Evolutionary conservation across 2,888 invertebrate genomes (phyloP).

Genomic region (Drosophila kanekoi): DNA sequence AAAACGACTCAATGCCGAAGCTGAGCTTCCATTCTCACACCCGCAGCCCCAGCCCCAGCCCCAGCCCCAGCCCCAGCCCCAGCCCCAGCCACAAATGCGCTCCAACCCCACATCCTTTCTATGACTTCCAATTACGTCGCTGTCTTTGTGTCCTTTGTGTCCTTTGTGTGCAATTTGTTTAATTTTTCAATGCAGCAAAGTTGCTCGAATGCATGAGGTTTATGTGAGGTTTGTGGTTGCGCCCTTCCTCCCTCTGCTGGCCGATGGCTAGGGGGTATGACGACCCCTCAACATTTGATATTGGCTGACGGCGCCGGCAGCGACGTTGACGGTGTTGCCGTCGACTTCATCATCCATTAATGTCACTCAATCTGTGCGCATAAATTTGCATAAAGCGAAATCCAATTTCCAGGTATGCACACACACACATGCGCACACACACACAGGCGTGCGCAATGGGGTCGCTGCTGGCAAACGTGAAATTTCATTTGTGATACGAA

Average conservation of each 20-base stretch:
- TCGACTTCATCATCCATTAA: constrained; percentile 77
- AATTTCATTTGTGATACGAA: constrained; percentile 40
- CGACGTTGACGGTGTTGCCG: constrained; percentile 30
- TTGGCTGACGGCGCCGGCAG: constrained; percentile 10
- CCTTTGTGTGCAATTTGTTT: constrained; percentile 52
- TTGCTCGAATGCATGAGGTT: not conserved
- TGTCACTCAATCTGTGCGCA: constrained; percentile 79
- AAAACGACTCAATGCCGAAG: constrained; percentile 38
- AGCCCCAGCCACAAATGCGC: not conserved
- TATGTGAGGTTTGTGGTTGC: not conserved
- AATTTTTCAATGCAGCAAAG: constrained; percentile 43
- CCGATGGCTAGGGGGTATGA: not conserved
- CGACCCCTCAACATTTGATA: constrained; percentile 13
- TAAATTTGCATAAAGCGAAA: constrained; percentile 78
- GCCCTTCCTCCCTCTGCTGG: no score
- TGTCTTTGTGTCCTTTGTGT: constrained; percentile 43
- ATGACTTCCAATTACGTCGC: constrained; percentile 35
- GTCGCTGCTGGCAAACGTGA: constrained; percentile 16
- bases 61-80: not conserved
- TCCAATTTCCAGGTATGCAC: constrained; percentile 65
- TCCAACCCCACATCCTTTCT: not conserved
- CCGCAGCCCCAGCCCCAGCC: not conserved
- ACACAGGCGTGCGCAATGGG: not conserved
- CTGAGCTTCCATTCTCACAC: not conserved
- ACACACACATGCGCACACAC: constrained; percentile 7